Conservation (phyloP, 2,888 invertebrate genomes). For the Maniola hyperantus region DNA sequence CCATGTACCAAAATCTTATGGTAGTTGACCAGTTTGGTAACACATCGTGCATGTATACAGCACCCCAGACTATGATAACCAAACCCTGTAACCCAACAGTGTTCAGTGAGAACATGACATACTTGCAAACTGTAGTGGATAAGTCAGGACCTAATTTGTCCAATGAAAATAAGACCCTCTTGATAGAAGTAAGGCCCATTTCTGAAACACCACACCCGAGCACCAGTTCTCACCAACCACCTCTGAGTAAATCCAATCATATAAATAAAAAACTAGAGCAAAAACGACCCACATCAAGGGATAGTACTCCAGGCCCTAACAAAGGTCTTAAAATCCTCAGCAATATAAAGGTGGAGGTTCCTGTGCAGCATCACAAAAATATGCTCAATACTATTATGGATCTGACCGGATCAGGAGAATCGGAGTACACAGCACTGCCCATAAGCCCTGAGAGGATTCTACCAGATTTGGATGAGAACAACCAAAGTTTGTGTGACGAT, state of each 20-base stretch:
- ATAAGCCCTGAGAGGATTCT: slow-evolving; percentile 67
- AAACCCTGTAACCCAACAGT: slow-evolving; percentile 58
- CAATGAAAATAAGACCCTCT: slow-evolving; percentile 70
- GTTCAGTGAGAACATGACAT: slow-evolving; percentile 51
- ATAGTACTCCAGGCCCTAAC: slow-evolving; percentile 56
- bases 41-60: slow-evolving; percentile 70
- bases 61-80: slow-evolving; percentile 62
- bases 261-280: slow-evolving; percentile 33
- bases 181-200: slow-evolving; percentile 74
- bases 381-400: slow-evolving; percentile 76
- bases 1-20: slow-evolving; percentile 78
- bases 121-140: slow-evolving; percentile 48
- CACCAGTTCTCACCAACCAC: slow-evolving; percentile 37
- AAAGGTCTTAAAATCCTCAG: slow-evolving; percentile 79
- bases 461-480: slow-evolving; percentile 71
- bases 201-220: slow-evolving; percentile 43
- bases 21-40: slow-evolving; percentile 75
- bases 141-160: slow-evolving; percentile 50
- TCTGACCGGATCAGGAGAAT: slow-evolving; percentile 66
- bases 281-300: slow-evolving; percentile 51
- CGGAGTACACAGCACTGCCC: slow-evolving; percentile 56
- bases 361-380: slow-evolving; percentile 73
- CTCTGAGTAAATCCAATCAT: slow-evolving; percentile 24
- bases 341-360: slow-evolving; percentile 80
- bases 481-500: slow-evolving; percentile 54